Base-by-base conservation (phyloP, 2,113 vertebrate species). In the Sinocyclocheilus rhinocerous region DNA sequence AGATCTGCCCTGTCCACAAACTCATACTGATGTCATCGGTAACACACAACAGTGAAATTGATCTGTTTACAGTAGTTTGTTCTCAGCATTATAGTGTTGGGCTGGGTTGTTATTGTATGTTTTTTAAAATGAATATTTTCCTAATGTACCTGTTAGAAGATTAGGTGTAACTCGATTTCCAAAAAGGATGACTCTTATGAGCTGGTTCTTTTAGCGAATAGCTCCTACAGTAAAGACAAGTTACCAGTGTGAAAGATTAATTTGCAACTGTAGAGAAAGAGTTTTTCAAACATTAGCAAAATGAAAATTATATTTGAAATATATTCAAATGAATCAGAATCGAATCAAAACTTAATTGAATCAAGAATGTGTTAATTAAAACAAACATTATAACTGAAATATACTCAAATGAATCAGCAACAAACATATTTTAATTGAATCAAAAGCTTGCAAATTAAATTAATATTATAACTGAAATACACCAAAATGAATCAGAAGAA, bases 1-100 rank as follows among this genome's bases (percentile, higher is more conserved):
- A 76, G 33, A 57, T 81, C 63, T 83, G 52, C 42, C 75, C 20
- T 76, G 36, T 83, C 26, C 15, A 73, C 63, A 55, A 57, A 55
- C 50, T 63, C 59, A 39, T 24, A 39, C 39, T 24, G 18, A 36
- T 76, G 72, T 39, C n/a, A 65, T 13, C 4, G 0, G 20, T 57
- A 22, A 22, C 6, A 7, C 18, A 59, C 11, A 10, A 6, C 61
- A 26, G 61, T 70, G 12, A 7, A 70, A 36, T 18, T 20, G 5
- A 70, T 70, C 1, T 4, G 12, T 15, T 70, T 36, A 42, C 42
- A 42, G 42, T 42, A 26, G 10, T 65, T 65, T 65, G n/a, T 65
- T 26, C n/a, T 1, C 0, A 24, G n/a, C 4, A 63, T 26, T 65
- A 65, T 13, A 24, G 9, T 65, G 3, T 26, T 0, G n/a, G 61